These are phyloP conservation scores for Speoplatyrhinus poulsoni DNA, from an alignment of 2,113 vertebrate species.

Conservation along the genomic window DNA sequence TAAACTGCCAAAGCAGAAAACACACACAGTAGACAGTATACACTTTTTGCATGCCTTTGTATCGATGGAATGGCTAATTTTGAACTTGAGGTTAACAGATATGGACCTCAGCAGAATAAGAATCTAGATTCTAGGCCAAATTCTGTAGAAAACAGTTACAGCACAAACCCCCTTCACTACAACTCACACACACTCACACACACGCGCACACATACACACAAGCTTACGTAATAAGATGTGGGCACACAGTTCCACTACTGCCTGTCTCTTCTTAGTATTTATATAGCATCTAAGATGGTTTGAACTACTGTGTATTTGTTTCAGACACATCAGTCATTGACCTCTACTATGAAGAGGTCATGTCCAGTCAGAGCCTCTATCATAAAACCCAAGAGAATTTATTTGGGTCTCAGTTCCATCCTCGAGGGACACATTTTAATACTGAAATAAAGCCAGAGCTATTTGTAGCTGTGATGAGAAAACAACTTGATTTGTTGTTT, in stretches of 20 bases:
- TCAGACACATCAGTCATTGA: conserved; percentile 53
- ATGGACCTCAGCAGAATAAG: background rate
- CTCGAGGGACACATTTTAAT: conserved; percentile 32
- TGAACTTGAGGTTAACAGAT: conserved; percentile 6
- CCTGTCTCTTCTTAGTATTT: background rate
- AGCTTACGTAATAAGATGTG: background rate
- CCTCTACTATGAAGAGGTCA: conserved; percentile 66
- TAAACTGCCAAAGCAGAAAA: conserved; percentile 9
- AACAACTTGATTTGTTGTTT: conserved; percentile 28
- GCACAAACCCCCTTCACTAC: background rate
- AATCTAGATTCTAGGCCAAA: conserved; percentile 1
- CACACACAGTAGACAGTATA: background rate
- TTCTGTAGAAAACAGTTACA: background rate
- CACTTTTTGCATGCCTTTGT: conserved; percentile 5
- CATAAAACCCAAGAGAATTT: conserved; percentile 70
- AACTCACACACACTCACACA: background rate
- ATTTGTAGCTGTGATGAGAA: conserved; percentile 47
- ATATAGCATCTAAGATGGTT: conserved; percentile 19
- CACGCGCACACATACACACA: background rate
- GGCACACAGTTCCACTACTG: too few species aligned
- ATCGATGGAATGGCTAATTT: conserved; percentile 10
- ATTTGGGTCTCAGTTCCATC: conserved; percentile 46
- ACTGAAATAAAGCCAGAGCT: conserved; percentile 40
- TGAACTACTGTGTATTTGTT: conserved; percentile 29
- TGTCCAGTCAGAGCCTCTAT: conserved; percentile 60